Evolutionary conservation across 1,140 invertebrate species (phyloP), one percentile per base, ranked within the genome.

Genomic region (Gonioctena quinquepunctata): DNA sequence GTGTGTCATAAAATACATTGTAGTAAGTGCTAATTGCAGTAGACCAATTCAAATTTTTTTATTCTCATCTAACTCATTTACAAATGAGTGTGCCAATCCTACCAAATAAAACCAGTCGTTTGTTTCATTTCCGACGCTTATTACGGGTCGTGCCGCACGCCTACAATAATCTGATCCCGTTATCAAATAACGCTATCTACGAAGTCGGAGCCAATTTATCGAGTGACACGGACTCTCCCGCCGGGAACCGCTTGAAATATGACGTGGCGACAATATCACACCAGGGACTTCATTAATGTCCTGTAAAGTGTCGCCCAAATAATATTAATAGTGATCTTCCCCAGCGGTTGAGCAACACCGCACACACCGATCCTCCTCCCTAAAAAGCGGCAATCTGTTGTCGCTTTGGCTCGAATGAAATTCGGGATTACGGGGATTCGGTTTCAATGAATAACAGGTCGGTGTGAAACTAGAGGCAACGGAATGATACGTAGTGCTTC

Each of bases 211-310:
- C 75, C 79, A 81, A 81, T 81, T 81, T 81, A 81, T 81, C 76
- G 75, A 72, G 73, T 79, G 77, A 79, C 78, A 74, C 72, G 72
- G 25, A 28, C 65, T 68, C 65, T 71, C 70, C 73, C 72, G 59
- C 26, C 63, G 72, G 72, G 50, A 68, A 70, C 67, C 48, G 62
- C 52, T 66, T 82, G 80, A 83, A 81, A 82, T 82, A 82, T 82
- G 81, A 81, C 80, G 76, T 79, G 77, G 71, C 79, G 79, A 79
- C 79, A 81, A 83, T 81, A 80, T 80, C 77, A 80, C 81, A 78
- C 81, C 50, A 70, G 81, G 81, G 81, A 83, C 81, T 81, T 83
- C 81, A 83, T 83, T 83, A 83, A 83, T 83, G 80, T 80, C 80
- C 78, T 73, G 80, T 77, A 83, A 82, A 83, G 74, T 81, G 81